These are phyloP conservation scores for Nycticebus coucang DNA, from an alignment of 2,113 vertebrate species.

Conservation along the genomic window DNA sequence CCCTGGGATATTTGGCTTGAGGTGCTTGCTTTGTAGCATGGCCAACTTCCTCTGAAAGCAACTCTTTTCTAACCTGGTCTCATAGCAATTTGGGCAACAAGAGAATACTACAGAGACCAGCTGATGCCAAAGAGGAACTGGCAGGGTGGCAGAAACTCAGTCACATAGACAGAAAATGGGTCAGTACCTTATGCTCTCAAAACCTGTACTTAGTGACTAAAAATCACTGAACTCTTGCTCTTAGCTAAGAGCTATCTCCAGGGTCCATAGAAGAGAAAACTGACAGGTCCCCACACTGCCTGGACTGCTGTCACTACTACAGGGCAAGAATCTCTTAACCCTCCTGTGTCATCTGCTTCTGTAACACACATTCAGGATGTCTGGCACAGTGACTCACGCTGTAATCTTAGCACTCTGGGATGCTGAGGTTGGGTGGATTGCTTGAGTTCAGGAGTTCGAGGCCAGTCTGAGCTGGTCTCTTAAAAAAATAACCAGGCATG, in stretches of 20 bases:
- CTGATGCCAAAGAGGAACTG: slow-evolving; percentile 61
- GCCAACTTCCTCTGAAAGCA: slow-evolving; percentile 69
- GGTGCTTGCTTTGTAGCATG: slow-evolving; percentile 33
- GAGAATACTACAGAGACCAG: slow-evolving; percentile 65
- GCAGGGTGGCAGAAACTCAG: slow-evolving; percentile 71
- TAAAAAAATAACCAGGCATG: too few relatives aligned
- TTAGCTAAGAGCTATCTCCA: slow-evolving; percentile 20
- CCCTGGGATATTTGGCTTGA: slow-evolving; percentile 32
- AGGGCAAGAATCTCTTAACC: neutral
- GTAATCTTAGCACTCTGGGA: too few relatives aligned
- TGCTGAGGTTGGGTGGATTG: too few relatives aligned
- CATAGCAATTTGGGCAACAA: slow-evolving; percentile 62
- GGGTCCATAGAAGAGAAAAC: neutral
- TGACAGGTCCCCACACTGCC: neutral
- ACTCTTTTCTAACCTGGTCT: slow-evolving; percentile 72
- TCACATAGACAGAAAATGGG: slow-evolving; percentile 70
- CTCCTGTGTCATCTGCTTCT: neutral
- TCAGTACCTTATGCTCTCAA: slow-evolving; percentile 66
- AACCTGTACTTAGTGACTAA: slow-evolving; percentile 32
- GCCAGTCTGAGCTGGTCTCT: too few relatives aligned
- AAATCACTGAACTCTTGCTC: slow-evolving; percentile 8
- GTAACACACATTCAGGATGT: neutral
- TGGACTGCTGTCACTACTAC: neutral
- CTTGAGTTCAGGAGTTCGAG: too few relatives aligned
- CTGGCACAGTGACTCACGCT: neutral